Base-by-base conservation (phyloP, 2,888 invertebrate species). In the Ophonus ardosiacus region DNA sequence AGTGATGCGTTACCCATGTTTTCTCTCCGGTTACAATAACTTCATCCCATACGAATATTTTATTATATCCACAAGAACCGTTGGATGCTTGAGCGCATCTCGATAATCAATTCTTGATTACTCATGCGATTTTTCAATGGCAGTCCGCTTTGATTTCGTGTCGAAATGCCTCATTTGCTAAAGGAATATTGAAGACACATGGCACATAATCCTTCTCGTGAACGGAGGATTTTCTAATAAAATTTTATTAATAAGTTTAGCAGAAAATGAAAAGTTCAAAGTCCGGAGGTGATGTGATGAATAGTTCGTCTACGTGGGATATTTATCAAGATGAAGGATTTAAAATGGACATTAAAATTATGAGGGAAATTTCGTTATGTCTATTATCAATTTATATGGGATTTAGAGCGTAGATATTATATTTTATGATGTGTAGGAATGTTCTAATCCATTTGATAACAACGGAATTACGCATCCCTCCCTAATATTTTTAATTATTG, bases 361-460 rank as follows among this genome's bases (percentile, higher is more conserved):
- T 63, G 40, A 7, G 15, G 61, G n/a, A 80, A 80, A 80, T 80
- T 80, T 80, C 59, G 40, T 61, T 40, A 80, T 18, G 80, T 24
- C 80, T 80, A 80, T 80, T 80, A 80, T 80, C 61, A 61, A 80
- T 80, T 80, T 80, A 80, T 80, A 61, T 61, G 61, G 80, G 80
- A 80, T 80, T 80, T 40, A 61, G 63, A 40, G 40, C 40, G 59
- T 61, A 38, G 80, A 61, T 59, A 80, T 80, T 61, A 59, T 18
- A 40, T 80, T 80, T 80, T 80, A 80, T 38, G 80, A 80, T 80
- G 80, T 80, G 80, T 80, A 80, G 18, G 40, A 31, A 43, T 61
- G 61, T 61, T 31, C 80, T 80, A 80, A 80, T 61, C 43, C 80
- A 80, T 63, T 80, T 80, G 80, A 38, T 63, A 80, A 80, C 61